Percentiles rank a stretch among this genome's conserved stretches.
Conservation (phyloP, 2,113 vertebrate genomes). For the Psilopogon haemacephalus region DNA sequence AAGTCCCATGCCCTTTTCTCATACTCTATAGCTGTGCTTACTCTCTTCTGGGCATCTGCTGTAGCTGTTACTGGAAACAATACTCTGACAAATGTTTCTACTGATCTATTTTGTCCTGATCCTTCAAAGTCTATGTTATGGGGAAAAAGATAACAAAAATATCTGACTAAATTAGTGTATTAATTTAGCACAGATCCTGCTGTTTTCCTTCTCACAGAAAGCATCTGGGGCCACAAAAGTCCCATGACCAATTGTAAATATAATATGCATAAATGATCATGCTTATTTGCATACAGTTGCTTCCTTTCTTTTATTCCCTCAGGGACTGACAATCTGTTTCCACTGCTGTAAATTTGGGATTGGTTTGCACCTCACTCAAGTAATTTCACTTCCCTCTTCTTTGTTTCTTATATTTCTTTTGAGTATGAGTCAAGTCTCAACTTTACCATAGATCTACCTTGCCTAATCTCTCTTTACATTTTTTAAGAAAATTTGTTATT, state of each 20-base stretch:
- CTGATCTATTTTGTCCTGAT: background rate
- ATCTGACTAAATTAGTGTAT: background rate
- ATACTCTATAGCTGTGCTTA: background rate
- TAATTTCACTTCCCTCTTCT: background rate
- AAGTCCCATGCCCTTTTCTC: background rate
- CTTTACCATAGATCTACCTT: background rate
- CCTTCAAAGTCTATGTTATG: background rate
- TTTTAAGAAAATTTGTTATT: background rate
- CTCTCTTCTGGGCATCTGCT: background rate
- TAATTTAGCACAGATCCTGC: background rate
- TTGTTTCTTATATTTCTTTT: background rate
- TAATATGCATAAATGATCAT: slow-evolving; percentile 18
- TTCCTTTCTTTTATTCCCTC: slow-evolving; percentile 21
- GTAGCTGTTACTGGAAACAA: background rate
- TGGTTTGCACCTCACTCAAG: background rate
- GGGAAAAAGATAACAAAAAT: too few relatives aligned
- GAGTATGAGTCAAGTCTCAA: background rate
- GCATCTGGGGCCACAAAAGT: background rate
- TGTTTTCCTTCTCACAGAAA: background rate
- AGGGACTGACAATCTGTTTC: slow-evolving; percentile 49
- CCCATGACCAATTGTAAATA: slow-evolving; percentile 21
- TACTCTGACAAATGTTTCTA: background rate
- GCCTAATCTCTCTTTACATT: background rate
- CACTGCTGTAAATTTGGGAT: background rate
- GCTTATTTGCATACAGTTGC: slow-evolving; percentile 26